Base-by-base conservation (phyloP, 2,888 invertebrate genomes). In the Tridacna gigas region DNA sequence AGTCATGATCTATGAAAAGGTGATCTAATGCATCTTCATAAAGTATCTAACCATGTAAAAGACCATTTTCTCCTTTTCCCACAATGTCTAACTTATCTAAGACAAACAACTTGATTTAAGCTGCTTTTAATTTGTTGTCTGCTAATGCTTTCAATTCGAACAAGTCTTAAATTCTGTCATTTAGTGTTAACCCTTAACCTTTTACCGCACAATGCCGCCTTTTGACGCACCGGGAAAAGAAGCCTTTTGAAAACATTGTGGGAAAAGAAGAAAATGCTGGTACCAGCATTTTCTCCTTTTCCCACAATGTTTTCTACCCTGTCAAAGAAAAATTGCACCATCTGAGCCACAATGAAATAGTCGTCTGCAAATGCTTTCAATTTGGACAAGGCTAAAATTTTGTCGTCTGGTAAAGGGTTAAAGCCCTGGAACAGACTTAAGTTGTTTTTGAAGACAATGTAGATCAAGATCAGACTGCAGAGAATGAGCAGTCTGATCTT, bases 241-340 rank as follows among this genome's bases (percentile, higher is more conserved):
- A 56, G 56, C 15, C 56, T 9, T 37, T 5, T 56, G 56, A 56
- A 56, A 56, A 56, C 66, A 3, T 66, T 28, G 66, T 66, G 66
- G 37, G 26, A 9, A 66, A 66, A 28, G 66, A 37, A 66, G 66
- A 66, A 66, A 66, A 26, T 26, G 66, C 66, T 66, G 25, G 28
- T 28, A 28, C 37, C 15, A 26, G 66, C 28, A 56, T 56, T 56
- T 25, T 25, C 63, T 63, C 25, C 63, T 28, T 66, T 66, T 28
- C 28, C 66, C 66, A 66, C 66, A 66, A 66, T 66, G 66, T 66
- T 66, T 66, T 66, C 26, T 26, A 66, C 26, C 20, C 56, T 56
- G 1, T 9, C 1, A 3, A 56, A 56, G 3, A 20, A 5, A 20
- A 5, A 56, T 56, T 20, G 1, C 20, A 20, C 1, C 3, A 3